Conservation (phyloP, 2,888 invertebrate genomes). For the Tenthredo livida region DNA sequence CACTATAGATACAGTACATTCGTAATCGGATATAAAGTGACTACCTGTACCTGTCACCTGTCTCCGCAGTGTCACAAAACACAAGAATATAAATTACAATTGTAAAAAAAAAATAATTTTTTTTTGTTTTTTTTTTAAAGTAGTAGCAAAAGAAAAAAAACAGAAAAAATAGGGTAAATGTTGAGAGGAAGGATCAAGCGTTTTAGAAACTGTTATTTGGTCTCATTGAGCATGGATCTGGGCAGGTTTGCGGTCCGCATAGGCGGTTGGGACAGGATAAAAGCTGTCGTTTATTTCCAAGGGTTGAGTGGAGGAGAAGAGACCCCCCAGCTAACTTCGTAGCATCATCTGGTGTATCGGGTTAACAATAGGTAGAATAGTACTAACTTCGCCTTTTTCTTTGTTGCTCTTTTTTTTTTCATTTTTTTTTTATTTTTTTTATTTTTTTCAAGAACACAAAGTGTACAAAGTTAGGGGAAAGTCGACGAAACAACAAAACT, state of each 20-base stretch:
- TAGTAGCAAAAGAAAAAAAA: not conserved
- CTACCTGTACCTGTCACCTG: not conserved
- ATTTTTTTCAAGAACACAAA: not conserved
- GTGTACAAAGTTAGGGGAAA: not conserved
- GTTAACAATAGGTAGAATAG: slow-evolving; percentile 21
- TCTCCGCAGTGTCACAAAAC: not conserved
- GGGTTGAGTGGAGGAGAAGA: not conserved
- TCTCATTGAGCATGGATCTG: not conserved
- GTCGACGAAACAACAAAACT: slow-evolving; percentile 12
- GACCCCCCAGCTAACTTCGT: not conserved
- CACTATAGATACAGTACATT: not conserved
- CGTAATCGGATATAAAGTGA: not conserved
- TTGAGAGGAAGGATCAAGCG: not conserved
- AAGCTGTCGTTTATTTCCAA: slow-evolving; percentile 11
- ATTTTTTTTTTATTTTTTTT: not conserved
- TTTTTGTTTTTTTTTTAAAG: not conserved
- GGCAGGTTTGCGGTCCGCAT: not conserved
- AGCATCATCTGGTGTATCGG: slow-evolving; percentile 14
- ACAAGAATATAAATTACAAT: not conserved
- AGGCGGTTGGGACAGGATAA: not conserved
- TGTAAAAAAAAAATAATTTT: not conserved
- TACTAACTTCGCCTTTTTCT: not conserved
- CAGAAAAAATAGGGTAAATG: not conserved
- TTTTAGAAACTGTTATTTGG: not conserved
- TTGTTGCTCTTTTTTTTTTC: not conserved